Conservation (phyloP, 2,888 invertebrate species). For the Lasioglossum lativentre region DNA sequence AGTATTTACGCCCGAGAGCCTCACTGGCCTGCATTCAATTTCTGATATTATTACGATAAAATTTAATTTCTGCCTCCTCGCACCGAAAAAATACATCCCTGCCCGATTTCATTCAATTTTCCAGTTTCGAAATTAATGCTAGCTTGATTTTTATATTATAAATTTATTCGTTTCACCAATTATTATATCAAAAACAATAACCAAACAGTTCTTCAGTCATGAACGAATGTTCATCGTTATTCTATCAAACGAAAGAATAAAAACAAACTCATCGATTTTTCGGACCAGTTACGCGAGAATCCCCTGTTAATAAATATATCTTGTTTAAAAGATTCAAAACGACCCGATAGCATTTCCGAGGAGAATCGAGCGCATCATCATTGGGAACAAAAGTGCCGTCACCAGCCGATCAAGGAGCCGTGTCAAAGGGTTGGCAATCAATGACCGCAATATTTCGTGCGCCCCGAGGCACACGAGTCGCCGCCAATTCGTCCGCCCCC, state of each 20-base stretch:
- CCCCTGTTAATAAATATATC: no score
- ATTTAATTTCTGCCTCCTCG: background rate
- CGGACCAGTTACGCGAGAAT: background rate
- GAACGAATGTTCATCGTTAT: no score
- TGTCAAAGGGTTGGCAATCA: background rate
- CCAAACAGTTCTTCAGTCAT: no score
- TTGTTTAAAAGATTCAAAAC: no score
- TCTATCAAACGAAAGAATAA: background rate
- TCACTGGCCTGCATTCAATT: background rate
- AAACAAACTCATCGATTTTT: background rate
- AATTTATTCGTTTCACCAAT: background rate
- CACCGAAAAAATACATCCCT: background rate
- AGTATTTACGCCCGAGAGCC: background rate
- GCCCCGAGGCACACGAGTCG: conserved; percentile 35
- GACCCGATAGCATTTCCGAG: background rate
- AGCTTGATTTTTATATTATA: background rate
- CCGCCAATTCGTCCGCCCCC: conserved; percentile 36
- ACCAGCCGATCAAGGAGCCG: conserved; percentile 34
- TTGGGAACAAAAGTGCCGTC: background rate
- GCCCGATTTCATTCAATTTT: background rate
- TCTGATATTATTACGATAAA: background rate
- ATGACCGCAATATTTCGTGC: conserved; percentile 20
- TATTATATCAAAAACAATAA: background rate
- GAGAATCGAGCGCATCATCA: background rate
- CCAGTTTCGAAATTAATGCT: background rate